These are phyloP conservation scores for Rhincodon typus DNA, from an alignment of 2,797 vertebrate species.

Conservation along the genomic window DNA sequence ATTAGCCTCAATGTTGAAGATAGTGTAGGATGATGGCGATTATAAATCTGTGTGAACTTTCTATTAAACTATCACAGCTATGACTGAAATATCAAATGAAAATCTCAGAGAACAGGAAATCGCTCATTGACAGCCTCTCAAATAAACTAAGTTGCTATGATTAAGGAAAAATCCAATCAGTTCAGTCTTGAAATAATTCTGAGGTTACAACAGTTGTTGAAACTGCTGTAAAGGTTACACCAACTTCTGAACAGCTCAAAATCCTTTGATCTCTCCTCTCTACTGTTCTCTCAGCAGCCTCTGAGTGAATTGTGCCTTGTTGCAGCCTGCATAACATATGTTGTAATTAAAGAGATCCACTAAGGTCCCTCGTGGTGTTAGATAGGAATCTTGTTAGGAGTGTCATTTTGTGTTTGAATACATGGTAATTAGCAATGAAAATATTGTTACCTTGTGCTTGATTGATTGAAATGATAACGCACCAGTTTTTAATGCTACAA, in stretches of 20 bases:
- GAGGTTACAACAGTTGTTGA: background rate
- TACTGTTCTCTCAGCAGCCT: background rate
- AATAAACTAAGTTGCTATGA: background rate
- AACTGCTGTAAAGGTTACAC: background rate
- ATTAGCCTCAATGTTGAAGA: background rate
- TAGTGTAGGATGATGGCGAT: background rate
- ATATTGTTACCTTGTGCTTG: background rate
- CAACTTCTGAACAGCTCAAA: background rate
- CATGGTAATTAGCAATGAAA: constrained; percentile 25
- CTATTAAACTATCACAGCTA: background rate
- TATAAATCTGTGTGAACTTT: background rate
- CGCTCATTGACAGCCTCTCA: background rate
- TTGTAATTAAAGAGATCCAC: background rate
- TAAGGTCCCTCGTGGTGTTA: background rate
- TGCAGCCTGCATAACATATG: background rate
- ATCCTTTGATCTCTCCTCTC: background rate
- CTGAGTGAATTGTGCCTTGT: background rate
- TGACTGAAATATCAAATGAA: constrained; percentile 13
- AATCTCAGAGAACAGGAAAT: constrained; percentile 2
- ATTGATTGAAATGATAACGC: background rate
- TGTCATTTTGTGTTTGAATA: constrained; percentile 27
- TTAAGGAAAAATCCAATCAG: background rate
- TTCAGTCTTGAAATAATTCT: background rate
- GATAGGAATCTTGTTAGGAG: background rate
- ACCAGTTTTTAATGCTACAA: background rate